Evolutionary conservation across 2,113 vertebrate genomes (phyloP), one percentile per base, ranked within the genome.

Genomic region (human): DNA sequence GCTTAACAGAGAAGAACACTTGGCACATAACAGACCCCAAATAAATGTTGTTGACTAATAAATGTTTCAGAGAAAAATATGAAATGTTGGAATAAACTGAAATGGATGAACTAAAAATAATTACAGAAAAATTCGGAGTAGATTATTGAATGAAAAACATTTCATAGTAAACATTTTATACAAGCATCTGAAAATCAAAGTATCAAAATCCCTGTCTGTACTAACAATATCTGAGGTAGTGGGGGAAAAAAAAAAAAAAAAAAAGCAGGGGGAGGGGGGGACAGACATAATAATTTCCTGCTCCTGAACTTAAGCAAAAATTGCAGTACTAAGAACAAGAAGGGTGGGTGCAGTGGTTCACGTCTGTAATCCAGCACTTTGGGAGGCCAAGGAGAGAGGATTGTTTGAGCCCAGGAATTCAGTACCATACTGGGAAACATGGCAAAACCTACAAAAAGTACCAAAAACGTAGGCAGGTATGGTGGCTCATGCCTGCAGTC

Each of bases 121-220:
- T 23, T 32, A 50, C 8, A 85, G 52, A 55, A 73, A 82, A 89
- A 79, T 83, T 90, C 14, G 14, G 79, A 95, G 45, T 17, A 87
- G 93, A 87, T 76, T 86, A 76, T 13, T 80, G 38, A 87, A 59
- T 50, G 83, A 73, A 4, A 70, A 76, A 91, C 78, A 61, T 59
- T 91, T 82, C 32, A 82, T 2, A 93, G 32, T 83, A 90, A 84
- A 45, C 76, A 38, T 93, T 83, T 66, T 80, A 61, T 30, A 80
- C 8, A 48, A 89, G 35, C 43, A 89, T 82, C 89, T 86, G 2
- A 97, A 97, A 95, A 93, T 32, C 32, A 35, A 94, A 92, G 76
- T 64, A 55, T 61, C n/a, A 90, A 90, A 93, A 90, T 55, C 22
- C 79, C 1, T 93, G 14, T 30, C 27, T 55, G 1, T 73, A 89